Evolutionary conservation across 2,797 vertebrate species (phyloP).

Genomic region (Spinibarbus caldwelli): DNA sequence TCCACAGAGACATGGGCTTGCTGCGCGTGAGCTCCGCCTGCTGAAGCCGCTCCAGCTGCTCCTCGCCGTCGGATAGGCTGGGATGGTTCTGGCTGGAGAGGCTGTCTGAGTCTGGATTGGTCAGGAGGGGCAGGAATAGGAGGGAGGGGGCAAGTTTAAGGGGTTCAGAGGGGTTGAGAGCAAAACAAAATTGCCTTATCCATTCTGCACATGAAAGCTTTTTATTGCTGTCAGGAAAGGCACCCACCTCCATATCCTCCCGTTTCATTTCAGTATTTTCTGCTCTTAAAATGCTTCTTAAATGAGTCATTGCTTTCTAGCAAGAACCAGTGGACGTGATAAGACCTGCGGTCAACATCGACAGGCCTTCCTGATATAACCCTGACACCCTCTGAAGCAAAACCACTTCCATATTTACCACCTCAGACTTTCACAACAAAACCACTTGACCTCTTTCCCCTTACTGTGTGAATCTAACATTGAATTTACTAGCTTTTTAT

Average conservation of each 20-base stretch:
- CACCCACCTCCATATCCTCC: constrained; percentile 8
- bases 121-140: constrained; percentile 69
- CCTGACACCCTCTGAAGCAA: constrained; percentile 18
- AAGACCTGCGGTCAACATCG: neutral
- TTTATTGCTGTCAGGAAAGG: constrained; percentile 25
- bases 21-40: constrained; percentile 83
- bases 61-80: constrained; percentile 85
- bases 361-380: constrained; percentile 30
- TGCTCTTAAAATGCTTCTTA: constrained; percentile 7
- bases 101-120: constrained; percentile 83
- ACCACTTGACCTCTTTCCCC: neutral
- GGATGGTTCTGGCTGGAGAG: constrained; percentile 81
- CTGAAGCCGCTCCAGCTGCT: constrained; percentile 84
- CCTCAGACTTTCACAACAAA: neutral
- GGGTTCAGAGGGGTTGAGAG: constrained; percentile 65
- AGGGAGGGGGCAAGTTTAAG: constrained; percentile 60
- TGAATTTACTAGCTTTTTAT: neutral
- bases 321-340: constrained; percentile 5
- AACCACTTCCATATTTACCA: constrained; percentile 36
- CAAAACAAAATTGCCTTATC: constrained; percentile 65
- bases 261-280: constrained; percentile 14
- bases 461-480: neutral
- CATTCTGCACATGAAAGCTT: constrained; percentile 47
- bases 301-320: neutral
- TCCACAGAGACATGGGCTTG: constrained; percentile 87